Evolutionary conservation across 2,888 invertebrate genomes (phyloP).

Genomic region (Chymomyza procnemis): DNA sequence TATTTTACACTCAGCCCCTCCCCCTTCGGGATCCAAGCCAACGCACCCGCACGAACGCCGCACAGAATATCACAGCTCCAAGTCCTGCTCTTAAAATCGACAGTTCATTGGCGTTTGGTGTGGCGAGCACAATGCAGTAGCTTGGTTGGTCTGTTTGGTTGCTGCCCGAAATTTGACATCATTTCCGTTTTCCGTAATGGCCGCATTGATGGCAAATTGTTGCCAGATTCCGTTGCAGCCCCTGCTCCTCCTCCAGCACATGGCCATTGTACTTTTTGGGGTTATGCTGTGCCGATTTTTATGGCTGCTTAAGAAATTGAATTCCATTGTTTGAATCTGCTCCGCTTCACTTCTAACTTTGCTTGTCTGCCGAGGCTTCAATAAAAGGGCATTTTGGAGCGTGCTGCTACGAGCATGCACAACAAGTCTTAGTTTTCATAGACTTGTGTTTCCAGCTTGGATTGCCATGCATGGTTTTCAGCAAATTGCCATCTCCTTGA

Average conservation of each 20-base stretch:
- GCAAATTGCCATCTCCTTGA: neutral
- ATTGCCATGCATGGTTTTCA: neutral
- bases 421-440: neutral
- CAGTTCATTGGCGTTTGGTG: constrained; percentile 4
- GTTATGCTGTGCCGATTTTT: constrained; percentile 30
- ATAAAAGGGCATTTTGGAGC: neutral
- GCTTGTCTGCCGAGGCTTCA: constrained; percentile 1
- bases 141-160: constrained; percentile 5
- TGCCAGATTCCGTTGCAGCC: constrained; percentile 17
- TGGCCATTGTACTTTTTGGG: neutral
- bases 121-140: neutral
- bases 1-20: constrained; percentile 28
- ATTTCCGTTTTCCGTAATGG: constrained; percentile 44
- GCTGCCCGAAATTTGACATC: constrained; percentile 49
- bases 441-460: neutral
- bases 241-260: neutral
- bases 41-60: neutral
- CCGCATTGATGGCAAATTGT: constrained; percentile 44
- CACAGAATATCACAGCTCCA: neutral
- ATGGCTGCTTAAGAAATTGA: constrained; percentile 45
- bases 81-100: constrained; percentile 3
- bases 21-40: neutral
- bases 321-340: constrained; percentile 34
- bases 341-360: neutral
- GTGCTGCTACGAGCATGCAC: neutral